Conservation (phyloP, 1,140 invertebrate species). For the Archivesica marissinica region DNA sequence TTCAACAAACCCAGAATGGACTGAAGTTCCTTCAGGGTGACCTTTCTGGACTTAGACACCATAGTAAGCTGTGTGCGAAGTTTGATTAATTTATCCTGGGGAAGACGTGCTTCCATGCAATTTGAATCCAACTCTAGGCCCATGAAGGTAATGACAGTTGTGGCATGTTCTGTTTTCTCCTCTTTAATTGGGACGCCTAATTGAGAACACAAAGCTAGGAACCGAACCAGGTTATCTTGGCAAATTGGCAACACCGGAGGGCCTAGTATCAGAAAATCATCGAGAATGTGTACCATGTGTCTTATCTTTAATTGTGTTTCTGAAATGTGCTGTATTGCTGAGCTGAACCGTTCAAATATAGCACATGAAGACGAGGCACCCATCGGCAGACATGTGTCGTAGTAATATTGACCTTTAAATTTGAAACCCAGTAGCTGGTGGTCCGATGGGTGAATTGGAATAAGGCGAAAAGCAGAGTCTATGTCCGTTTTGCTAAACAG, state of each 20-base stretch:
- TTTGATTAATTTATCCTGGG: slow-evolving; percentile 16
- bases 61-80: neutral
- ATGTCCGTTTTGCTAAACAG: slow-evolving; percentile 37
- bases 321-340: neutral
- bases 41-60: neutral
- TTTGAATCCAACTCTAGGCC: neutral
- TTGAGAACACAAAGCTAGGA: neutral
- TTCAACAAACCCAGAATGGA: slow-evolving; percentile 19
- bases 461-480: slow-evolving; percentile 12
- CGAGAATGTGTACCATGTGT: neutral
- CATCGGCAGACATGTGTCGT: slow-evolving; percentile 28
- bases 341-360: slow-evolving; percentile 26
- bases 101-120: neutral
- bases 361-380: neutral
- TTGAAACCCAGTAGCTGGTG: slow-evolving; percentile 22
- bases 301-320: neutral
- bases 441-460: slow-evolving; percentile 28
- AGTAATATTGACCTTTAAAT: slow-evolving; percentile 23
- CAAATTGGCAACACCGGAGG: neutral
- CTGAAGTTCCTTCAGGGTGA: slow-evolving; percentile 17
- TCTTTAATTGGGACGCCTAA: slow-evolving; percentile 38
- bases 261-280: slow-evolving; percentile 32
- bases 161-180: slow-evolving; percentile 26
- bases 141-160: slow-evolving; percentile 1
- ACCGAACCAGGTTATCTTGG: neutral